Percentiles rank a stretch among this genome's conserved stretches.
phyloP scores from a whole-genome alignment of 2,113 vertebrate species.

The Phalacrocorax brasilianus region DNA sequence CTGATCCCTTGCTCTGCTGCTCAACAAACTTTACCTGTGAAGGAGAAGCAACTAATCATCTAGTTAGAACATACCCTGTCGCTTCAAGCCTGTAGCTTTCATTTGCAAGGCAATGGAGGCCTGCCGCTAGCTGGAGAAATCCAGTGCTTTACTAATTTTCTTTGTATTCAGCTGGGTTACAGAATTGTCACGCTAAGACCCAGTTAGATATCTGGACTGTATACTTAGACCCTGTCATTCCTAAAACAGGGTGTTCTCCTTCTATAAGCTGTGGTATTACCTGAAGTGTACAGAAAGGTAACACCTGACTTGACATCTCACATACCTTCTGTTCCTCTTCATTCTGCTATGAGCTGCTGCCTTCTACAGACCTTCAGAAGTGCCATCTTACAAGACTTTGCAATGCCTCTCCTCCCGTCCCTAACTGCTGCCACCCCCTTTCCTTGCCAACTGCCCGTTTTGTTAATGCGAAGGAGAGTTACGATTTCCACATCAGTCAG shows the following conservation, averaged over 20 bases:
- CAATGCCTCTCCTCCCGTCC: neutral
- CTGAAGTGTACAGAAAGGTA: neutral
- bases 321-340: neutral
- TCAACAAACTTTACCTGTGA: neutral
- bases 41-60: neutral
- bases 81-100: neutral
- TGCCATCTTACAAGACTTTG: neutral
- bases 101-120: neutral
- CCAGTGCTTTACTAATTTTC: neutral
- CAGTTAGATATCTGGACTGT: neutral
- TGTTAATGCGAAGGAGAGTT: neutral
- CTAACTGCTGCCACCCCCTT: neutral
- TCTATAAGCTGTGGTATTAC: neutral
- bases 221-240: neutral
- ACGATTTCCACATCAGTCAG: neutral
- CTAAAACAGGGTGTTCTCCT: neutral
- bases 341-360: neutral
- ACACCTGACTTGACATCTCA: neutral
- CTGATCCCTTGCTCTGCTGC: accelerated
- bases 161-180: neutral
- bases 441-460: neutral
- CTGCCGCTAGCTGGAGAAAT: neutral
- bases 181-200: neutral
- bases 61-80: neutral
- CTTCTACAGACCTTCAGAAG: neutral